A percentile compares a stretch with the other conserved stretches of the same genome.
phyloP scores from a whole-genome alignment of 2,113 vertebrate genomes.

The Channa argus region DNA sequence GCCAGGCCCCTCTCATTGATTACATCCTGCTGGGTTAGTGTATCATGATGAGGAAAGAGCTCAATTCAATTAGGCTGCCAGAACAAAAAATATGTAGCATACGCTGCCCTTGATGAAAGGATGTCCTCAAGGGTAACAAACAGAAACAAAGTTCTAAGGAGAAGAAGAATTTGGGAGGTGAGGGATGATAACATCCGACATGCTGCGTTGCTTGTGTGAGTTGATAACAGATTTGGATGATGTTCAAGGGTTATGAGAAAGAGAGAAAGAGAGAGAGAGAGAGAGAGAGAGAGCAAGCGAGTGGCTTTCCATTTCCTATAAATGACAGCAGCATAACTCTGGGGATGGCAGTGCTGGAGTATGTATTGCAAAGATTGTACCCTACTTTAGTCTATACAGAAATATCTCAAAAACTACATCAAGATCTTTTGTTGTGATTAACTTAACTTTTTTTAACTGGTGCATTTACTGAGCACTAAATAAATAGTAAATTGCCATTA shows the following conservation, averaged over 20 bases:
- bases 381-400: too few species aligned
- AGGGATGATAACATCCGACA: conserved; percentile 35
- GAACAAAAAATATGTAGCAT: conserved; percentile 61
- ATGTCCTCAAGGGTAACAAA: conserved; percentile 4
- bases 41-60: conserved; percentile 66
- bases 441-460: too few species aligned
- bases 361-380: too few species aligned
- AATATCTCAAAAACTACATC: too few species aligned
- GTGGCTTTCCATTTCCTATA: too few species aligned
- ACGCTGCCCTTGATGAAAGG: conserved; percentile 34
- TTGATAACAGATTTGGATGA: conserved; percentile 35
- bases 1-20: conserved; percentile 69
- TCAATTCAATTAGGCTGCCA: conserved; percentile 74
- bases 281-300: not conserved
- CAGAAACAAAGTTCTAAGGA: conserved; percentile 13
- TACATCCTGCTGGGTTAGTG: conserved; percentile 63
- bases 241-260: not conserved
- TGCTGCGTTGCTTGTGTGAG: conserved; percentile 20
- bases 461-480: not conserved
- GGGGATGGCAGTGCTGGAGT: too few species aligned
- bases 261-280: not conserved
- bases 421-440: too few species aligned
- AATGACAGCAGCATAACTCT: too few species aligned
- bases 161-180: conserved; percentile 32
- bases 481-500: conserved; percentile 14